Evolutionary conservation across 2,113 vertebrate species (phyloP), one percentile per base, ranked within the genome.

Genomic region (Mastomys natalensis): DNA sequence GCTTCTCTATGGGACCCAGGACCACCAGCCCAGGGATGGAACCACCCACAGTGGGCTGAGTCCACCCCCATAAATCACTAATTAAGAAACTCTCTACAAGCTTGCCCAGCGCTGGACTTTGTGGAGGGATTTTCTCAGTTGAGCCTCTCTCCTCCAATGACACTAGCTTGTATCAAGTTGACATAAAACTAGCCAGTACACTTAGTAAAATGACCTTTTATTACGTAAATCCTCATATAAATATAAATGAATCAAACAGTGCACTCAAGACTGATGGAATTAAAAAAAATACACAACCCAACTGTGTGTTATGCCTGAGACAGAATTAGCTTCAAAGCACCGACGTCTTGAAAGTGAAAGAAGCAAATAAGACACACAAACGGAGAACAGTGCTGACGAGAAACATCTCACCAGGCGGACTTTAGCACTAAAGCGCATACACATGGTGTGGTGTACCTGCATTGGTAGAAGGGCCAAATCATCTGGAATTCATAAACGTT

Each of bases 221-320:
- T 78, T 90, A 48, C 9, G 58, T 84, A 92, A 89, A 85, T 92
- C 5, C 64, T 70, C 40, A 85, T 62, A 84, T 94, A 94, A 89
- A 40, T 9, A 26, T 72, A 74, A 55, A 29, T 64, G 66, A 53
- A 87, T 90, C 82, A 91, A 90, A 70, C 17, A 87, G 13, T 94
- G 40, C 6, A 94, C 31, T 82, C 74, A 85, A 53, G 90, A 53
- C 26, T 68, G 26, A 48, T 29, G 77, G 48, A 85, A 95, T 62
- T 90, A 87, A 73, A 22, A 73, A 22, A 95, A 91, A 26, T 80
- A 92, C 5, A 24, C 60, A 55, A 48, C 80, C 2, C 9, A 58
- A 17, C 3, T 87, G 34, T 68, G 1, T 66, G 1, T 60, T 80
- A n/a, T 73, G 1, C 66, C 2, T 53, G 34, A 92, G 40, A 73